Evolutionary conservation across 2,797 vertebrate genomes (phyloP).

Genomic region (Ctenosaura bakeri): DNA sequence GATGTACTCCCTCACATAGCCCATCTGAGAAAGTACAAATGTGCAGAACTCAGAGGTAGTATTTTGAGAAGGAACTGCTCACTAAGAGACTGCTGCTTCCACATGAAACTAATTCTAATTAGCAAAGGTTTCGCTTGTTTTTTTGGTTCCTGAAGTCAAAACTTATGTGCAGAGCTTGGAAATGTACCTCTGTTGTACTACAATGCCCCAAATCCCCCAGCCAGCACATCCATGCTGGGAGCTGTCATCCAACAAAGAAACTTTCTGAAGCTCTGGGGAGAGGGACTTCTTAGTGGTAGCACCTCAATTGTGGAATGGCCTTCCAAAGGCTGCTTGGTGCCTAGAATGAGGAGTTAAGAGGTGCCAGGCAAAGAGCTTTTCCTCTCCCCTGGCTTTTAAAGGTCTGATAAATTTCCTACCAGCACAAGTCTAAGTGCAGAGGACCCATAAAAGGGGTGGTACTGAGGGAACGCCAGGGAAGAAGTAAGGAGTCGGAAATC

Average conservation of each 20-base stretch:
- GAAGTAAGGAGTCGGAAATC: too few species aligned
- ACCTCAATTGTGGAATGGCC: background rate
- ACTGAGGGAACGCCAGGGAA: background rate
- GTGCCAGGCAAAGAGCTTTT: background rate
- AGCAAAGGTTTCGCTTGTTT: background rate
- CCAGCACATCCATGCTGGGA: too few species aligned
- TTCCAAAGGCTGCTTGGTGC: background rate
- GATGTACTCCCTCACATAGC: slow-evolving; percentile 97
- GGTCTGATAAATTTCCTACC: background rate
- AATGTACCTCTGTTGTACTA: too few species aligned
- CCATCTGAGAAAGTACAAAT: slow-evolving; percentile 86
- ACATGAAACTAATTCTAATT: background rate
- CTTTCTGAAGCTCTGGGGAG: background rate
- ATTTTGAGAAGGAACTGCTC: background rate
- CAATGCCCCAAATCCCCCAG: too few species aligned
- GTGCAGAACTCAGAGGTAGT: background rate
- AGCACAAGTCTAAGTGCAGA: too few species aligned
- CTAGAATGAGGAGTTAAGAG: too few species aligned
- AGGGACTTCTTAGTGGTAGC: background rate
- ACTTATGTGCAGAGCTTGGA: background rate
- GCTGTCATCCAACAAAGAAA: too few species aligned
- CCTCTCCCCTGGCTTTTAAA: background rate
- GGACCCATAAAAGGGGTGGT: too few species aligned
- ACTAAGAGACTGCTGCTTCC: background rate
- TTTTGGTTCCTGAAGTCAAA: too few species aligned